Evolutionary conservation across 2,113 vertebrate species (phyloP).

Genomic region (Rutilus rutilus): DNA sequence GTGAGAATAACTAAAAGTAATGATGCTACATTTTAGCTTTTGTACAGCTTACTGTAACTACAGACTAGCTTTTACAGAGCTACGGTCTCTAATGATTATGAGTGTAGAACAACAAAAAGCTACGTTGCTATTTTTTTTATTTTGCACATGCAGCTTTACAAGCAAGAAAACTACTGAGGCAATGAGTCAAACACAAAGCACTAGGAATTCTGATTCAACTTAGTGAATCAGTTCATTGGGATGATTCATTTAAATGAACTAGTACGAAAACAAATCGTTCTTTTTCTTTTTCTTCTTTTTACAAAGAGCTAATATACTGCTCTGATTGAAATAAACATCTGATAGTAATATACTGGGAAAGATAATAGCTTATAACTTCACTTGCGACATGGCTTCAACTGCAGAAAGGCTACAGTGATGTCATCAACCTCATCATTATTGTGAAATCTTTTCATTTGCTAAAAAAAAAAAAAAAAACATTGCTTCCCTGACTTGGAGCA

Average conservation of each 20-base stretch:
- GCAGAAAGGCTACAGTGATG: background rate
- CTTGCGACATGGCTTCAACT: background rate
- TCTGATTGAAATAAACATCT: background rate
- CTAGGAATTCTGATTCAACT: background rate
- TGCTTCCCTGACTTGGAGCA: conserved; percentile 40
- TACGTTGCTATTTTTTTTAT: background rate
- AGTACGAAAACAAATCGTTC: background rate
- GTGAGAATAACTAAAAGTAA: background rate
- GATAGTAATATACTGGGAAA: background rate
- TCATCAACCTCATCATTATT: conserved; percentile 7
- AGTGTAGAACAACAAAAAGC: background rate
- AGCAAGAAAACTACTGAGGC: no score
- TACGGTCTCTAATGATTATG: background rate
- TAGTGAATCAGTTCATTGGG: background rate
- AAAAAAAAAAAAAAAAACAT: conserved; percentile 42
- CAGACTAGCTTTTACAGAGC: background rate
- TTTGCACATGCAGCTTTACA: background rate
- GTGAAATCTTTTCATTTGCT: conserved; percentile 2
- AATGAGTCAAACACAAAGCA: no score
- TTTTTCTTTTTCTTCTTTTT: background rate
- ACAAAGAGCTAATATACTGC: background rate
- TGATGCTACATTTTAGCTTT: background rate
- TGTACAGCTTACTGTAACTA: background rate
- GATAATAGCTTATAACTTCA: background rate
- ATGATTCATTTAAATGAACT: background rate